Evolutionary conservation across 2,888 invertebrate genomes (phyloP).

Genomic region (Mesoligia furuncula): DNA sequence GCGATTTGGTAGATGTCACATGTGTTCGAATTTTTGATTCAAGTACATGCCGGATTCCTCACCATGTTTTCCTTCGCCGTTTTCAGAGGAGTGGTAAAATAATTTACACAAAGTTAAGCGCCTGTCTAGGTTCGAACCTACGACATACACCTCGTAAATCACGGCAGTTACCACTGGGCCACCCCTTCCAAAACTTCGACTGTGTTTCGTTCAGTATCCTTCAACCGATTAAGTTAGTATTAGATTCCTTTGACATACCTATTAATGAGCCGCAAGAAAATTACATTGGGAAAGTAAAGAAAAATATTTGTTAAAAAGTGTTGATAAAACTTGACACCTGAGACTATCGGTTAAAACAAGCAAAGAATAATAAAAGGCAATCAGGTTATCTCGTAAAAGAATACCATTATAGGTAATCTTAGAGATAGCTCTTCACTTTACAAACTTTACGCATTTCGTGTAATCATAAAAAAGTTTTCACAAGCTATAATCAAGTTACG

Average conservation of each 20-base stretch:
- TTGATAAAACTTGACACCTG: background rate
- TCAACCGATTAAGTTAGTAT: too few relatives aligned
- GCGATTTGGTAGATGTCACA: background rate
- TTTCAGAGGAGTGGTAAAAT: background rate
- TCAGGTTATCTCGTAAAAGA: conserved; percentile 16
- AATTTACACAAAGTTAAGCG: background rate
- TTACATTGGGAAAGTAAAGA: background rate
- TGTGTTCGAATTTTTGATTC: background rate
- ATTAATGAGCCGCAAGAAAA: background rate
- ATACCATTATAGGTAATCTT: conserved; percentile 16
- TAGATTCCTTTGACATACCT: background rate
- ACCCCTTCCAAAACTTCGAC: background rate
- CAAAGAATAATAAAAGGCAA: conserved; percentile 7
- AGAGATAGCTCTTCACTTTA: conserved; percentile 23
- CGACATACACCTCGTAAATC: background rate
- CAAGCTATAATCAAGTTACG: conserved; percentile 65
- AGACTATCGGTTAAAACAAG: background rate
- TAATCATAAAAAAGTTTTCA: conserved; percentile 57
- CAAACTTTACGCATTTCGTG: conserved; percentile 47
- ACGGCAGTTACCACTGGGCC: background rate
- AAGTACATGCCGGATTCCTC: background rate
- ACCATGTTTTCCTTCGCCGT: too few relatives aligned
- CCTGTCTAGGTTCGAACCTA: background rate
- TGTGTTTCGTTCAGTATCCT: background rate
- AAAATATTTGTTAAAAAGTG: background rate